Evolutionary conservation across 2,797 vertebrate genomes (phyloP).

Genomic region (Aeoliscus strigatus): DNA sequence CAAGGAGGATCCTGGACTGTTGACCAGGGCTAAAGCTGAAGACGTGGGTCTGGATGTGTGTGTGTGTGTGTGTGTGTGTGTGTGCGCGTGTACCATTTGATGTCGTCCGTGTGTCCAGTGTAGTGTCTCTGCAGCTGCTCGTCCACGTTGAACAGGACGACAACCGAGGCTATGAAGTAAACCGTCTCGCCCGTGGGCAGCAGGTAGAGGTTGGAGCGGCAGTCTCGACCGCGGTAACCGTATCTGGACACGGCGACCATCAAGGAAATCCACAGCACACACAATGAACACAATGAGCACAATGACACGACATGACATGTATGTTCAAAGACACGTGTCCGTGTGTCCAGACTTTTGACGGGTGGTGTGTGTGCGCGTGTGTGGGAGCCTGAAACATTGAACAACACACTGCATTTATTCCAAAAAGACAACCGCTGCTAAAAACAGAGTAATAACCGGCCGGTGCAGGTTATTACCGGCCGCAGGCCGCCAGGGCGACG

Average conservation of each 20-base stretch:
- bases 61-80: constrained; percentile 1
- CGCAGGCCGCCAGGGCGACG: constrained; percentile 29
- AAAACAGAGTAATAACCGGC: constrained; percentile 39
- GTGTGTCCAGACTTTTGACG: too few relatives aligned
- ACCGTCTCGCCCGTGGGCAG: constrained; percentile 96
- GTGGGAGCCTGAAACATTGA: constrained; percentile 10
- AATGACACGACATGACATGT: too few relatives aligned
- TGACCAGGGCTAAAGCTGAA: constrained; percentile 1
- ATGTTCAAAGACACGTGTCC: too few relatives aligned
- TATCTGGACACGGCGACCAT: constrained; percentile 77
- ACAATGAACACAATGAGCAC: not conserved
- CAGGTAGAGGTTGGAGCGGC: constrained; percentile 94
- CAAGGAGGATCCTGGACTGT: too few relatives aligned
- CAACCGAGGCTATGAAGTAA: constrained; percentile 96
- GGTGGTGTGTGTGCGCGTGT: constrained; percentile 1
- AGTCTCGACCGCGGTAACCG: constrained; percentile 94
- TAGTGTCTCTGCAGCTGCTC: constrained; percentile 96
- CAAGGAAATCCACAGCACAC: constrained; percentile 42
- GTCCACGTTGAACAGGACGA: constrained; percentile 94
- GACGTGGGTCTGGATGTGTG: not conserved
- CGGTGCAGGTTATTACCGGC: constrained; percentile 43
- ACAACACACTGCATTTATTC: constrained; percentile 29
- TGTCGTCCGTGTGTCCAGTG: constrained; percentile 92
- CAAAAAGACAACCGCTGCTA: constrained; percentile 12
- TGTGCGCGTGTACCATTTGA: constrained; percentile 84